Conservation (phyloP, 1,140 invertebrate species). For the Parapsyche elsis region DNA sequence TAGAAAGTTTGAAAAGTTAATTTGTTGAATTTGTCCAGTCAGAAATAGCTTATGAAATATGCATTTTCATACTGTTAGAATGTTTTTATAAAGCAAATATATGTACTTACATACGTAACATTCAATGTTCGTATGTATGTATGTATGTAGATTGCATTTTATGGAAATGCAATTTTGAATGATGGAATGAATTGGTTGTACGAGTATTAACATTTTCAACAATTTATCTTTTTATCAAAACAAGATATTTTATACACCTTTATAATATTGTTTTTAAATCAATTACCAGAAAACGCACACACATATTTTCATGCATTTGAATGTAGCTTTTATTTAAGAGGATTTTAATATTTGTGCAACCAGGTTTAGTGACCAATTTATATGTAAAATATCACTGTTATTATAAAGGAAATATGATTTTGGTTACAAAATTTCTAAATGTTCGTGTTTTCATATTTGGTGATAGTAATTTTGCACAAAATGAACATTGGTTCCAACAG, state of each 20-base stretch:
- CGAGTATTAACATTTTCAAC: constrained; percentile 51
- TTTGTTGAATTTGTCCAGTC: constrained; percentile 36
- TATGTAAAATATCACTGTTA: constrained; percentile 47
- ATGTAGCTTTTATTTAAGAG: constrained; percentile 37
- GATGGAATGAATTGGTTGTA: constrained; percentile 49
- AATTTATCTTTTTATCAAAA: constrained; percentile 29
- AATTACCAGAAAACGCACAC: constrained; percentile 29
- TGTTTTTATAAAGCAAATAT: constrained; percentile 12
- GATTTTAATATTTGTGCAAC: constrained; percentile 56
- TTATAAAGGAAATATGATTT: constrained; percentile 30
- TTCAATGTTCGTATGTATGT: not conserved
- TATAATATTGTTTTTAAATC: constrained; percentile 8
- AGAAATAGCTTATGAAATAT: constrained; percentile 26
- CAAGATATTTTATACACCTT: constrained; percentile 26
- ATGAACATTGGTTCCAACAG: not conserved
- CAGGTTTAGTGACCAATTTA: constrained; percentile 51
- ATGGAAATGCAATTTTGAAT: not conserved
- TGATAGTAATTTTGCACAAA: constrained; percentile 3
- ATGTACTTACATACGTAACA: not conserved
- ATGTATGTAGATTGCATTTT: constrained; percentile 14
- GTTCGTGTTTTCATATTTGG: not conserved
- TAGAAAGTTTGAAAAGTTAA: constrained; percentile 26
- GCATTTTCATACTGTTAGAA: not conserved
- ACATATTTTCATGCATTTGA: constrained; percentile 39
- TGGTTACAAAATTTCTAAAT: no score